phyloP scores from a whole-genome alignment of 2,113 vertebrate genomes.

The Prolemur simus region DNA sequence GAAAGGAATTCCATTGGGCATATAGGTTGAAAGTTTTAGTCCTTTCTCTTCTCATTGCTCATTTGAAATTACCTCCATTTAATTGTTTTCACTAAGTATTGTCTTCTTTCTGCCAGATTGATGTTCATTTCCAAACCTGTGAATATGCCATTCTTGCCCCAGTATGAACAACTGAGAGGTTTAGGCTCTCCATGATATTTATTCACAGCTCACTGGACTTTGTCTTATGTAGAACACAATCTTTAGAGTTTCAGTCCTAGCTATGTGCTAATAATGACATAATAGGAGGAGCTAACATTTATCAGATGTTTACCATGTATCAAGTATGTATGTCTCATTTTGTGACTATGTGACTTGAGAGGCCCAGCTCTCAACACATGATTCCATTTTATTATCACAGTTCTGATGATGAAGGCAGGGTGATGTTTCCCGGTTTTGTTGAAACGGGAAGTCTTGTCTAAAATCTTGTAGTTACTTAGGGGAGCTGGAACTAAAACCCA shows the following conservation, averaged over 20 bases:
- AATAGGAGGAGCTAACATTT: background rate
- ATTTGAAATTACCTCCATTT: background rate
- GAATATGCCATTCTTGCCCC: background rate
- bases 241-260: background rate
- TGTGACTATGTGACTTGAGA: background rate
- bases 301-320: background rate
- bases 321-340: background rate
- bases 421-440: background rate
- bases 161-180: background rate
- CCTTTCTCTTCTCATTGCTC: background rate
- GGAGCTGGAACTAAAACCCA: background rate
- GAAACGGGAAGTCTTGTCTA: background rate
- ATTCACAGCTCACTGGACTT: background rate
- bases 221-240: background rate
- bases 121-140: background rate
- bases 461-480: background rate
- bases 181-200: background rate
- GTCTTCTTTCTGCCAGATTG: background rate
- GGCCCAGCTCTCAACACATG: background rate
- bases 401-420: background rate
- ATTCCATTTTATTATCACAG: background rate
- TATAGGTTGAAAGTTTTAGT: background rate
- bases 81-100: background rate
- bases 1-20: background rate
- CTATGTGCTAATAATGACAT: background rate